Base-by-base conservation (phyloP, 2,113 vertebrate species). In the Semnornis frantzii region DNA sequence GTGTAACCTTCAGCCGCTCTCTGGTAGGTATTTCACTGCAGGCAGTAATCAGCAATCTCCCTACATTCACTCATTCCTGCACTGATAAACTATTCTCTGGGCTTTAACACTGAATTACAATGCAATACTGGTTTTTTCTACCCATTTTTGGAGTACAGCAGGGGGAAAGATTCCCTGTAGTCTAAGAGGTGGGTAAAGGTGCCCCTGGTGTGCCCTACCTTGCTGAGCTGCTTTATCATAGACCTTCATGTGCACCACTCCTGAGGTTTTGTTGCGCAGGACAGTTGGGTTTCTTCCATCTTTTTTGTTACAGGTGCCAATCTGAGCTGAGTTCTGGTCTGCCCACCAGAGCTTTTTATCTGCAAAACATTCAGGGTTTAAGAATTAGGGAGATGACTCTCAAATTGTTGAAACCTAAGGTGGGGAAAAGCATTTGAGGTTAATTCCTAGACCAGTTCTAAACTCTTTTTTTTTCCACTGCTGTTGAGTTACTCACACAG, bases 331-430 rank as follows among this genome's bases (percentile, higher is more conserved):
- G 69, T 99, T 99, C 89, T 99, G 99, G 82, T 99, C 99, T 60
- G 99, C 98, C 99, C 99, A 99, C 99, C 99, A 99, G 16, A 99
- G 97, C 91, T 99, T 99, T 71, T 98, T 98, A 95, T 99, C 99
- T 99, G 97, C 6, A 85, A 97, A 97, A 90, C 48, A 5, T 24
- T 46, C 31, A 91, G 81, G 52, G 54, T 69, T 89, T 54, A 77
- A 42, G 52, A 89, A 65, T 80, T 24, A 93, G 52, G 11, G 77
- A 8, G 72, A 62, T 77, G 6, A 15, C 11, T 70, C 77, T 30
- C 13, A 42, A 92, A 57, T 33, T 82, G 4, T 27, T 63, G 14
- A 78, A 50, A 46, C 3, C 8, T n/a, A n/a, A 54, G 10, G 33
- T 20, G 31, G 33, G 24, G n/a, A 79, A 66, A 78, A 58, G 6